A percentile compares a stretch with the other conserved stretches of the same genome.
These are phyloP conservation scores for Zele albiditarsus DNA, from an alignment of 2,888 invertebrate species.

Conservation along the genomic window DNA sequence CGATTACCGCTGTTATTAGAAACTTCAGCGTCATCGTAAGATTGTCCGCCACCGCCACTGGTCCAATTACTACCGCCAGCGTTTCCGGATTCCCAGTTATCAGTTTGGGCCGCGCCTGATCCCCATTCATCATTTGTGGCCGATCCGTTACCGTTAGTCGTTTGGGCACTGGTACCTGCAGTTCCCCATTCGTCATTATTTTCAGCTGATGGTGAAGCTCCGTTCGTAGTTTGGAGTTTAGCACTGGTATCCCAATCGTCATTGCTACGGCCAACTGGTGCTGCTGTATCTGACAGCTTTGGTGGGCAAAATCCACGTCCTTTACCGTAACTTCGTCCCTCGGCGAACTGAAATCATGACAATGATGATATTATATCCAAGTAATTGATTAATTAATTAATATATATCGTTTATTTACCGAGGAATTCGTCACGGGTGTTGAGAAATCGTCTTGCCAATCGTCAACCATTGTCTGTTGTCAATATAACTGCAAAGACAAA, in stretches of 20 bases:
- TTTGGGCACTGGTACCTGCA: background rate
- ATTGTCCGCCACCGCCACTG: constrained; percentile 6
- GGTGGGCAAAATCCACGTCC: constrained; percentile 56
- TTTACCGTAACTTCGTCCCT: constrained; percentile 56
- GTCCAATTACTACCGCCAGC: constrained; percentile 23
- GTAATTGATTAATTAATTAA: too few relatives aligned
- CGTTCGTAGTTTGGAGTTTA: background rate
- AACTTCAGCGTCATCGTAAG: background rate
- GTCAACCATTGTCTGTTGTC: constrained; percentile 52
- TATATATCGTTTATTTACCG: constrained; percentile 37
- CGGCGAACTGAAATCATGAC: constrained; percentile 44
- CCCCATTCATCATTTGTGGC: too few relatives aligned
- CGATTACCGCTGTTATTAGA: background rate
- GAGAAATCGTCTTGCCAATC: constrained; percentile 53
- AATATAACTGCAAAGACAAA: constrained; percentile 4
- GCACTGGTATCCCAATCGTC: background rate
- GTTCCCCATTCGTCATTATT: constrained; percentile 24
- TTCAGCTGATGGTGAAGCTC: constrained; percentile 12
- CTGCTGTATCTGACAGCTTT: too few relatives aligned
- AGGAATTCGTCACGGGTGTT: constrained; percentile 36
- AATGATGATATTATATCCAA: too few relatives aligned
- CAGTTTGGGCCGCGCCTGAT: too few relatives aligned
- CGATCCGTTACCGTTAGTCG: constrained; percentile 37
- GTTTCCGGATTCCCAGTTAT: constrained; percentile 23
- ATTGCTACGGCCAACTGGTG: background rate